Conservation (phyloP, 2,113 vertebrate species). For the Vimba vimba region DNA sequence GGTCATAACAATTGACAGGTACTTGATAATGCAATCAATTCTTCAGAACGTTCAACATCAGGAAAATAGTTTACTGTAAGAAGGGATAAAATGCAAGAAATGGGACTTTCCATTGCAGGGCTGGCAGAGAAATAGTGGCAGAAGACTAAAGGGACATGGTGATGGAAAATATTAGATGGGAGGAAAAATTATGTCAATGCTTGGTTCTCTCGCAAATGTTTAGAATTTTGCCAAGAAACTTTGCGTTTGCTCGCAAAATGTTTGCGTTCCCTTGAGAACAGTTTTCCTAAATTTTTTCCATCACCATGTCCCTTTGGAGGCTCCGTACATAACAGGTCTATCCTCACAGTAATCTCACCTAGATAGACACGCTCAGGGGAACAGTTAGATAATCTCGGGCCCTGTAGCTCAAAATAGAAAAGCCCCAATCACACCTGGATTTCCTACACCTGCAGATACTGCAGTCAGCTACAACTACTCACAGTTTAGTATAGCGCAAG, state of each 20-base stretch:
- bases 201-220: no score
- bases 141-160: neutral
- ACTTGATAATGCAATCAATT: neutral
- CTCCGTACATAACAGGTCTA: conserved; percentile 1
- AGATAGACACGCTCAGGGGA: conserved; percentile 6
- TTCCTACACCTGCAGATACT: neutral
- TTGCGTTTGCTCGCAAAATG: no score
- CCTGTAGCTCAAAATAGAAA: neutral
- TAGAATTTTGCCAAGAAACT: no score
- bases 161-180: no score
- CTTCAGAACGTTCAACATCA: neutral
- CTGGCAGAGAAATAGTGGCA: neutral
- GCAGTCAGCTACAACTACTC: neutral
- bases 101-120: neutral
- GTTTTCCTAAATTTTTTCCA: no score
- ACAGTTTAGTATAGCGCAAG: neutral
- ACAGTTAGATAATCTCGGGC: conserved; percentile 1
- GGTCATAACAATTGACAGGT: neutral
- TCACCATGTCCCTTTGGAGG: no score
- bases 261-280: no score
- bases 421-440: neutral
- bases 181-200: no score
- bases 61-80: neutral
- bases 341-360: conserved; percentile 3
- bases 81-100: neutral